Percentiles rank a stretch among this genome's conserved stretches.
Evolutionary conservation across 2,113 vertebrate species (phyloP).

Genomic region (Pyxicephalus adspersus): DNA sequence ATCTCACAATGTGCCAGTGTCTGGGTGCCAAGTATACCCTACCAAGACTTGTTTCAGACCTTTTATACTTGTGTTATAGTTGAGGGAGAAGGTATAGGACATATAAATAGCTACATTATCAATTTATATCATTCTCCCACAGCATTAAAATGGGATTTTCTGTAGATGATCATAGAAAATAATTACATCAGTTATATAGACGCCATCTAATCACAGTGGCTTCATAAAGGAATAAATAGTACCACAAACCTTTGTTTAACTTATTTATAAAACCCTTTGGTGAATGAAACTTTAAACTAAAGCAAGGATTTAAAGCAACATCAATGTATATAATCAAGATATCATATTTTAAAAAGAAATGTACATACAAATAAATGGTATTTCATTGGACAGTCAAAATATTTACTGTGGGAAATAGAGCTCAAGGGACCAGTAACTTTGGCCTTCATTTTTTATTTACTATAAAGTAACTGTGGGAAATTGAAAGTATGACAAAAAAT

Average conservation of each 20-base stretch:
- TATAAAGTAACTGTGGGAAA: slow-evolving; percentile 8
- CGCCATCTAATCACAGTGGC: neutral
- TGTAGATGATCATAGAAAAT: too few relatives aligned
- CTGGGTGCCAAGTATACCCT: too few relatives aligned
- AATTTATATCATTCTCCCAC: too few relatives aligned
- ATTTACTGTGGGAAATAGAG: neutral
- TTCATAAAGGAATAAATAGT: slow-evolving; percentile 13
- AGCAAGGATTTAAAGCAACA: neutral
- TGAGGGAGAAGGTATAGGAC: too few relatives aligned
- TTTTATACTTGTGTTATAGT: too few relatives aligned
- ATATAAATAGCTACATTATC: too few relatives aligned
- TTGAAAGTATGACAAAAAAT: slow-evolving; percentile 3
- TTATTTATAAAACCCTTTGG: neutral
- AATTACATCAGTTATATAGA: neutral
- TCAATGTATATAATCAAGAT: neutral
- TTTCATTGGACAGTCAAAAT: neutral
- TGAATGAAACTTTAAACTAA: neutral
- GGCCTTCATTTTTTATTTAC: slow-evolving; percentile 12
- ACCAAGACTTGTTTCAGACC: too few relatives aligned
- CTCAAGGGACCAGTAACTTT: slow-evolving; percentile 7
- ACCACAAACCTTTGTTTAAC: neutral
- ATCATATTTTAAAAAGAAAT: neutral
- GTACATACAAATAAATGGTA: neutral
- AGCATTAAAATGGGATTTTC: too few relatives aligned
- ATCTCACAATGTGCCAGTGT: too few relatives aligned